phyloP scores from a whole-genome alignment of 2,797 vertebrate genomes.

The Oreochromis mossambicus region DNA sequence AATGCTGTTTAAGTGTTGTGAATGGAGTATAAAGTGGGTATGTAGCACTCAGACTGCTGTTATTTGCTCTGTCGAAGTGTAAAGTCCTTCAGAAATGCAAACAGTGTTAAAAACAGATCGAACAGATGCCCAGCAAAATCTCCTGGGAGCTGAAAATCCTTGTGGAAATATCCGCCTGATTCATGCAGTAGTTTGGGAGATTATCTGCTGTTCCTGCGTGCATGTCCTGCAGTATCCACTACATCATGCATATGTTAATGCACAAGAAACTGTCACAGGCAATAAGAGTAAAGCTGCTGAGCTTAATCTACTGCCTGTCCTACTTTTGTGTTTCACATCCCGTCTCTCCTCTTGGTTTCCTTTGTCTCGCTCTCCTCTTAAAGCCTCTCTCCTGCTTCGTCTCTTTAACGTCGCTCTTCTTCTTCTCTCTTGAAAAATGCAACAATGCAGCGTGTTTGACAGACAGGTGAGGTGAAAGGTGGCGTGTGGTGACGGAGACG shows the following conservation, averaged over 20 bases:
- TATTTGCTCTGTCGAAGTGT: not conserved
- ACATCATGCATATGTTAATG: constrained; percentile 42
- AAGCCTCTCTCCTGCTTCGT: not conserved
- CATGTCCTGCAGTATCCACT: constrained; percentile 16
- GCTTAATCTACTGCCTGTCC: constrained; percentile 28
- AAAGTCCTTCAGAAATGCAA: not conserved
- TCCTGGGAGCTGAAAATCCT: not conserved
- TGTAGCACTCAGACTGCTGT: not conserved
- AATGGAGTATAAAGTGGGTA: not conserved
- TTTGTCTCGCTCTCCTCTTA: not conserved
- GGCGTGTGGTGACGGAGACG: not conserved
- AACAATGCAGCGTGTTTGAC: too few species aligned
- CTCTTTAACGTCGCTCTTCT: not conserved
- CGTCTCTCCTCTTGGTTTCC: not conserved
- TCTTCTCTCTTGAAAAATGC: not conserved
- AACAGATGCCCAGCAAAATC: not conserved
- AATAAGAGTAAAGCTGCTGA: constrained; percentile 15
- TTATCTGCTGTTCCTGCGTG: not conserved
- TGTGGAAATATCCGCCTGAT: not conserved
- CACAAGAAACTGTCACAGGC: constrained; percentile 17
- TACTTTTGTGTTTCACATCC: not conserved
- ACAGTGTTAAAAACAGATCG: not conserved
- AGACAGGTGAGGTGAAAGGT: not conserved
- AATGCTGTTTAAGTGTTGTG: not conserved
- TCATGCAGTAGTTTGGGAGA: constrained; percentile 8